Conservation (phyloP, 2,113 vertebrate genomes). For the Pachyramphus minor region DNA sequence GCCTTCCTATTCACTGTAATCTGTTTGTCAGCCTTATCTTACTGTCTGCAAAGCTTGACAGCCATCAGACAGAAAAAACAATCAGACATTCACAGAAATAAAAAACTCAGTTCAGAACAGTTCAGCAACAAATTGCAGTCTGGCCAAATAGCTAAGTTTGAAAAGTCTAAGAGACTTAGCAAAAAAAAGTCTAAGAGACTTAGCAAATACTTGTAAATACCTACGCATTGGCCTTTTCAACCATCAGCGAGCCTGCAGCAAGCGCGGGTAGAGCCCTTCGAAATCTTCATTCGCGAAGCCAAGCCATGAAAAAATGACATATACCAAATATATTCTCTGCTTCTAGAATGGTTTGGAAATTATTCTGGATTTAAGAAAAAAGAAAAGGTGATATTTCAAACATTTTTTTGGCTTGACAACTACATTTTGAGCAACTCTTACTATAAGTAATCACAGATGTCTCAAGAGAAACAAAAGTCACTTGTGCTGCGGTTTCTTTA, state of each 20-base stretch:
- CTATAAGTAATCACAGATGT: constrained; percentile 33
- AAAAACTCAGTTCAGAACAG: constrained; percentile 9
- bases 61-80: neutral
- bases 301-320: too few relatives aligned
- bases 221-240: too few relatives aligned
- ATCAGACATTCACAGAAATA: neutral
- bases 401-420: constrained; percentile 7
- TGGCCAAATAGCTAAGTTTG: neutral
- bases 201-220: neutral
- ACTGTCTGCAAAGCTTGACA: neutral
- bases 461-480: constrained; percentile 5
- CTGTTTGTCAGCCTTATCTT: constrained; percentile 12
- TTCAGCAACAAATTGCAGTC: constrained; percentile 34
- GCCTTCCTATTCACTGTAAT: neutral
- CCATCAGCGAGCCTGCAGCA: too few relatives aligned
- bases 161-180: neutral
- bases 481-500: neutral
- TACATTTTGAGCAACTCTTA: neutral
- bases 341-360: constrained; percentile 13
- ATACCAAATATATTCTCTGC: neutral
- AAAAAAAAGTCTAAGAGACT: neutral
- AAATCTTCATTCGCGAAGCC: too few relatives aligned
- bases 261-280: too few relatives aligned
- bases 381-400: constrained; percentile 3
- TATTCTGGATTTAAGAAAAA: neutral